phyloP scores from a whole-genome alignment of 2,797 vertebrate genomes.

The Tympanoctomys barrerae region DNA sequence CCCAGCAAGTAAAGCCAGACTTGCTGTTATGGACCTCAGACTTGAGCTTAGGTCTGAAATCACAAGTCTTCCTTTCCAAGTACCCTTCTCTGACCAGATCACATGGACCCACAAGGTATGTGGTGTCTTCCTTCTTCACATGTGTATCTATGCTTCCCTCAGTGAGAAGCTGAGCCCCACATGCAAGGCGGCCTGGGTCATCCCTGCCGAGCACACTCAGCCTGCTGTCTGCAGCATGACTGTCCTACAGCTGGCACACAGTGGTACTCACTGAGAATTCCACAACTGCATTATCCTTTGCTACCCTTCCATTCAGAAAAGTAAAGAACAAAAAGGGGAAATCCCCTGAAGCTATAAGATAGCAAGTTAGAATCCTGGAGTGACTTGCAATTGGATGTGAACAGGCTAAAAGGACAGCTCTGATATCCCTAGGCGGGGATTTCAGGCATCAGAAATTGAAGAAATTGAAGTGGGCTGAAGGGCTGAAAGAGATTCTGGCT shows the following conservation, averaged over 20 bases:
- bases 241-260: not conserved
- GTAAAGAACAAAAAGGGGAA: not conserved
- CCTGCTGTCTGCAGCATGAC: not conserved
- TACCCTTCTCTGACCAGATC: not conserved
- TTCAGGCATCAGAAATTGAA: not conserved
- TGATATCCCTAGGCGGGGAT: not conserved
- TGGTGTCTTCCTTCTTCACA: too few relatives aligned
- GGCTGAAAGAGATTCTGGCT: not conserved
- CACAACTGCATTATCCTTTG: not conserved
- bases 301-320: not conserved
- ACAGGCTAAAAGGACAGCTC: not conserved
- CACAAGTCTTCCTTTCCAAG: not conserved
- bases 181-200: not conserved
- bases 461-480: not conserved
- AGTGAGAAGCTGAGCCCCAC: not conserved
- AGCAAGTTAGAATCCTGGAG: not conserved
- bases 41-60: not conserved
- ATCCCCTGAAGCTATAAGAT: not conserved
- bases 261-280: not conserved
- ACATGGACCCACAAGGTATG: not conserved
- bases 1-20: not conserved
- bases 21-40: not conserved
- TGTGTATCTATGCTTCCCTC: not conserved
- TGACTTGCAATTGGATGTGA: not conserved
- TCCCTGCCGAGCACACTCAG: not conserved